phyloP scores from a whole-genome alignment of 1,140 invertebrate species.

The Bombus impatiens region DNA sequence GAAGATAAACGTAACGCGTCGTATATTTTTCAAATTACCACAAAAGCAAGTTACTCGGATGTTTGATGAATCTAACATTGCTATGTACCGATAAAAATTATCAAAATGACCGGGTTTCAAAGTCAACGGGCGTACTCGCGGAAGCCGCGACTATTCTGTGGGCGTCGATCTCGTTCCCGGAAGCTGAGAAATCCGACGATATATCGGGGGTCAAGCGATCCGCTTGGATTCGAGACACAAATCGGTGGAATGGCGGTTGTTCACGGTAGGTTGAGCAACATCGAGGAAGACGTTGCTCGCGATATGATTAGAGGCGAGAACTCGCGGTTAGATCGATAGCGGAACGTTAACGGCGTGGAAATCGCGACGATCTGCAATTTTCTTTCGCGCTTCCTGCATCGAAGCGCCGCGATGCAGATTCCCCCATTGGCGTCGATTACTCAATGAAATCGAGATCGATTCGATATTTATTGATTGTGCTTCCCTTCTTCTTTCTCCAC shows the following conservation, averaged over 20 bases:
- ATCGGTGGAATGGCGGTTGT: constrained; percentile 30
- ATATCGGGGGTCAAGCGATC: constrained; percentile 40
- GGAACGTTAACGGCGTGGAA: constrained; percentile 40
- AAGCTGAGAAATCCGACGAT: constrained; percentile 25
- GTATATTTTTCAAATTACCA: not conserved
- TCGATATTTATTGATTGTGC: not conserved
- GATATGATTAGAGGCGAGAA: constrained; percentile 53
- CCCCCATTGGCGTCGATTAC: not conserved
- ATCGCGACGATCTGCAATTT: constrained; percentile 42
- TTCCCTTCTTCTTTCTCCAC: not conserved
- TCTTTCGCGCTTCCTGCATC: constrained; percentile 39
- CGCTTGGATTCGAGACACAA: constrained; percentile 21
- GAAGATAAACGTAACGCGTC: no score
- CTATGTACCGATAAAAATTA: not conserved
- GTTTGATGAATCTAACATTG: not conserved
- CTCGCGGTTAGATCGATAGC: constrained; percentile 28
- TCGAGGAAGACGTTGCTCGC: constrained; percentile 45
- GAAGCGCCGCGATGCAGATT: not conserved
- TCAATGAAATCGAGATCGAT: not conserved
- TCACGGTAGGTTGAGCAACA: constrained; percentile 45
- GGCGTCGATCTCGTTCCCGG: constrained; percentile 20
- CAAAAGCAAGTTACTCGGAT: not conserved
- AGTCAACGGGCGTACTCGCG: not conserved
- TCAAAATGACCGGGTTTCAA: not conserved
- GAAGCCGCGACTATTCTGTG: not conserved